Conservation (phyloP, 2,888 invertebrate species). For the Yponomeuta plumbellus region DNA sequence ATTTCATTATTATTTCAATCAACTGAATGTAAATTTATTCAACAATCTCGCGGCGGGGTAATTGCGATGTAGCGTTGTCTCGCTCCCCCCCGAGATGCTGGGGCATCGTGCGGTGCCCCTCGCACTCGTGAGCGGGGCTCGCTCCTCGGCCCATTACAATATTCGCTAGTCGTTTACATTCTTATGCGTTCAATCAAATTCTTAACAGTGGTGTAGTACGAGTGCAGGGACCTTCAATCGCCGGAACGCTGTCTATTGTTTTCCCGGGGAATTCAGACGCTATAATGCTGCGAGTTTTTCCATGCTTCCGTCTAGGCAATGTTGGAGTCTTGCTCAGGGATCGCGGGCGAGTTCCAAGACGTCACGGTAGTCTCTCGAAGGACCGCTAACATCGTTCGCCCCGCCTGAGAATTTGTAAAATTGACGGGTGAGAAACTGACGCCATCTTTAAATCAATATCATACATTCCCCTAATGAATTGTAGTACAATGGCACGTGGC, state of each 20-base stretch:
- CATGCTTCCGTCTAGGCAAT: too few relatives aligned
- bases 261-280: conserved; percentile 23
- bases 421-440: too few relatives aligned
- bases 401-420: too few relatives aligned
- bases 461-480: too few relatives aligned
- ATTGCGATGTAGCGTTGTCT: conserved; percentile 53
- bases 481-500: too few relatives aligned
- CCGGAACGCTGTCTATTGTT: conserved; percentile 15
- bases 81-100: conserved; percentile 35
- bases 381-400: too few relatives aligned
- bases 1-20: conserved; percentile 78
- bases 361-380: too few relatives aligned
- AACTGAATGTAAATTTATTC: conserved; percentile 77
- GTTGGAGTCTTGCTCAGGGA: too few relatives aligned
- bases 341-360: too few relatives aligned
- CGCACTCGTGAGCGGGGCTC: conserved; percentile 17
- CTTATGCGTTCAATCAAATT: conserved; percentile 73
- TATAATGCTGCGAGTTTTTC: neutral
- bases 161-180: conserved; percentile 59
- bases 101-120: conserved; percentile 11
- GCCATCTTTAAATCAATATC: neutral
- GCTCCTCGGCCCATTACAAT: conserved; percentile 40
- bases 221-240: conserved; percentile 1
- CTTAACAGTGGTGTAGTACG: conserved; percentile 36
- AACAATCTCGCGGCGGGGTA: conserved; percentile 73